These are phyloP conservation scores for Discoglossus pictus DNA, from an alignment of 2,797 vertebrate genomes.

Conservation along the genomic window DNA sequence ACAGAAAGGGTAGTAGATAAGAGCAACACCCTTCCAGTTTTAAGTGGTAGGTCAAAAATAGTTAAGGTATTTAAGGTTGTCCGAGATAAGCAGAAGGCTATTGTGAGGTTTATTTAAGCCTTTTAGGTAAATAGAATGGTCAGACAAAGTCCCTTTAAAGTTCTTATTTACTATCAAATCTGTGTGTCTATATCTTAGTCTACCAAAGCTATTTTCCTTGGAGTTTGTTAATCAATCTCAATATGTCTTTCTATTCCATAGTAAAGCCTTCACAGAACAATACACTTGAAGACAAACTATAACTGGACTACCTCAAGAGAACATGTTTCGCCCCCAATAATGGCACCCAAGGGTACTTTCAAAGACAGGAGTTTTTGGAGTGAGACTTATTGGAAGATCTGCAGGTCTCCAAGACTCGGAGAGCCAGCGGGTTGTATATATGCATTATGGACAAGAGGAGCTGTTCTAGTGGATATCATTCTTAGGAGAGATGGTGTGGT, in stretches of 20 bases:
- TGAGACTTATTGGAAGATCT: neutral
- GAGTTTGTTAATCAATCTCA: too few species aligned
- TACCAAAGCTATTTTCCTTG: neutral
- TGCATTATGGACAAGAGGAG: neutral
- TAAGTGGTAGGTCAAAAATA: too few species aligned
- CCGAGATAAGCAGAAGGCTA: too few species aligned
- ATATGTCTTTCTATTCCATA: conserved; percentile 4
- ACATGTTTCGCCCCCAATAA: conserved; percentile 20
- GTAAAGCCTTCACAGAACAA: conserved; percentile 20
- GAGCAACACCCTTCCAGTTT: too few species aligned
- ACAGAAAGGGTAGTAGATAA: too few species aligned
- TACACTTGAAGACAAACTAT: conserved; percentile 28
- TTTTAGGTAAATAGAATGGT: too few species aligned
- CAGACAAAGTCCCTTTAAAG: too few species aligned
- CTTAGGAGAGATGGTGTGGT: neutral
- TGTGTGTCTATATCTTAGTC: too few species aligned
- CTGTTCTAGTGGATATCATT: conserved; percentile 2
- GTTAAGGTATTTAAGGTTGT: too few species aligned
- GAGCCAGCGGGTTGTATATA: neutral
- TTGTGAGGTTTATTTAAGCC: too few species aligned
- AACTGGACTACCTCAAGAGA: conserved; percentile 38
- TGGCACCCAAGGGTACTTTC: neutral
- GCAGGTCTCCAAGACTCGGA: neutral
- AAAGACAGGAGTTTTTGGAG: conserved; percentile 1
- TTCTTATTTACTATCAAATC: too few species aligned